Evolutionary conservation across 2,888 invertebrate species (phyloP), one percentile per base, ranked within the genome.

Genomic region (Tipula helvola): DNA sequence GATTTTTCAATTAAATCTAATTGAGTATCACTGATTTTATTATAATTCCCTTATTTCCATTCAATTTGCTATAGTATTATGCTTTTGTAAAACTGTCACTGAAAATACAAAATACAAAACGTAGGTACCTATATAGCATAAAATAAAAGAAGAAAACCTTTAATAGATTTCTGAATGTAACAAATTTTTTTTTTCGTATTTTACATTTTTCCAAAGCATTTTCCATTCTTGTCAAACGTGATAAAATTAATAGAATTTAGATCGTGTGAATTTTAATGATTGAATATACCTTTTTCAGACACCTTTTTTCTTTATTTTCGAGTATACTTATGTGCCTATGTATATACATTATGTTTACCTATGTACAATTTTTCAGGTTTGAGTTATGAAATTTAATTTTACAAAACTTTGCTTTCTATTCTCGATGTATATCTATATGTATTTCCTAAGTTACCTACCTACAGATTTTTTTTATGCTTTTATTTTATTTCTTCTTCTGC

Each of bases 1-100:
- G 71, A 71, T 71, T 71, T 71, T 71, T 71, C 71, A 71, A 71
- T 71, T 71, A 71, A 71, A 71, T 71, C 71, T 71, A 71, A 71
- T 71, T 71, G 71, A 71, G 71, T 71, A 71, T 71, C 71, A 71
- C 71, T 71, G 71, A 71, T 71, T 71, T 71, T 71, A 71, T 71
- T 71, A 71, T 71, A 71, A 71, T 71, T 71, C 71, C 71, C 71
- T 71, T 71, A 71, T 71, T 71, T 71, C 71, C 71, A 71, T 71
- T 71, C 71, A 71, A 71, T 71, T 71, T 71, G 71, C 71, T 28
- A 71, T 71, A 71, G 71, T 71, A 71, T 71, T 28, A 71, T 71
- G 28, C 71, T 71, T 71, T 71, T 28, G 71, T 52, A 71, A 28
- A 71, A 71, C 71, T 71, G 71, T 71, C 71, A 71, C 28, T 71